Evolutionary conservation across 2,797 vertebrate species (phyloP), one percentile per base, ranked within the genome.

Genomic region (Ciconia nigra): DNA sequence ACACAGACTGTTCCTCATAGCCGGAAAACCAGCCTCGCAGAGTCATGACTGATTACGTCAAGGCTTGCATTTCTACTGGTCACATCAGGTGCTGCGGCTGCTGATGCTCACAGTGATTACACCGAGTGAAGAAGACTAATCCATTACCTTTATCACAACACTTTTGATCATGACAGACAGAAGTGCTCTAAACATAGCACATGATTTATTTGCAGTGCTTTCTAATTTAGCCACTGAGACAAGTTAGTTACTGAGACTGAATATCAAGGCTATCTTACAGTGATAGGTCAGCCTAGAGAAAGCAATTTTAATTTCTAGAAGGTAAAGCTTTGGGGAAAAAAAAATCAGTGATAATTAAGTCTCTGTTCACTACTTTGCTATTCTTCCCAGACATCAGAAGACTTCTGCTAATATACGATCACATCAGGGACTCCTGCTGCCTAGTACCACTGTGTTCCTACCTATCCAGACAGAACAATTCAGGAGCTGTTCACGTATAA

Each of bases 181-280:
- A 88, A 67, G 66, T 13, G 47, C 51, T 76, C 83, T 76, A 84
- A 94, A 81, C 80, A 70, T 9, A 89, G 80, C 1, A 21, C 85
- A 87, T 82, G 85, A 96, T 93, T 96, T 96, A 96, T 92, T 86
- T 35, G 2, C 83, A 79, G 65, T 44, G 66, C 70, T 95, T 90
- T 94, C 91, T 93, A 63, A 93, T 95, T 94, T 76, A 95, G 58
- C 66, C 62, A 52, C 77, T 4, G 10, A 84, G 54, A 70, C 62
- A 80, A 52, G 58, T 86, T 85, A 80, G 76, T 79, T 87, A 78
- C 73, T 55, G 74, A 78, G 42, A 18, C 66, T 59, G 96, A 94
- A 93, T 93, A 95, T 86, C 87, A 95, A 96, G 73, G 62, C 51
- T 93, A 82, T 82, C 87, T 92, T 69, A 74, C 16, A 58, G 25